phyloP scores from a whole-genome alignment of 2,797 vertebrate species.

The Botia kubotai region DNA sequence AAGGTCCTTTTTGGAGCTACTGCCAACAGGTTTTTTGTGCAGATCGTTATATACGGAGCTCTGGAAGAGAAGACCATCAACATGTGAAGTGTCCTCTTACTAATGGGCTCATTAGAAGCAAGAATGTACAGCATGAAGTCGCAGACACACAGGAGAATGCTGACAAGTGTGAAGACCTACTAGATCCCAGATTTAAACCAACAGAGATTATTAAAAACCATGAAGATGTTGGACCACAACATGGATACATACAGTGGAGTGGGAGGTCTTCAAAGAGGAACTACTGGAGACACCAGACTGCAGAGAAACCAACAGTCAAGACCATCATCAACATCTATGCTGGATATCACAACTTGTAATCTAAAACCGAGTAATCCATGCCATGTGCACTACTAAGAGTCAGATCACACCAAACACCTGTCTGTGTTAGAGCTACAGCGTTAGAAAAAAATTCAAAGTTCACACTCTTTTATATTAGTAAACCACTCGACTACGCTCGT shows the following conservation, averaged over 20 bases:
- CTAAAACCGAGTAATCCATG: conserved; percentile 14
- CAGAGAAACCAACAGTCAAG: conserved; percentile 66
- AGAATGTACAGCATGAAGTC: not conserved
- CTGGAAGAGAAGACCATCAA: conserved; percentile 71
- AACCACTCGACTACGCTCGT: not conserved
- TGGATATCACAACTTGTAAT: conserved; percentile 16
- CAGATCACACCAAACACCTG: not conserved
- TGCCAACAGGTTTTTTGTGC: conserved; percentile 80
- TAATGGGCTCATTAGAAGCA: not conserved
- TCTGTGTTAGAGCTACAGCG: conserved; percentile 17
- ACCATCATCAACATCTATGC: conserved; percentile 29
- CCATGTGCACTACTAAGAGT: conserved; percentile 6
- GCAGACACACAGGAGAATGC: too few relatives aligned
- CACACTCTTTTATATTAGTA: not conserved
- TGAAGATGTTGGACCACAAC: not conserved
- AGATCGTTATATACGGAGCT: conserved; percentile 85
- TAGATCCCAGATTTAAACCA: not conserved
- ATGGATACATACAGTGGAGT: conserved; percentile 82
- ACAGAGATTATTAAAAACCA: not conserved
- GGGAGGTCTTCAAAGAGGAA: conserved; percentile 77
- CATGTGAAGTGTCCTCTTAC: conserved; percentile 10
- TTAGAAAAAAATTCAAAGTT: not conserved
- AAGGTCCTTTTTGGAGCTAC: conserved; percentile 82
- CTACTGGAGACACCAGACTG: conserved; percentile 76
- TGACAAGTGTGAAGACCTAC: not conserved